Conservation (phyloP, 2,113 vertebrate genomes). For the Halcyon malimbica region DNA sequence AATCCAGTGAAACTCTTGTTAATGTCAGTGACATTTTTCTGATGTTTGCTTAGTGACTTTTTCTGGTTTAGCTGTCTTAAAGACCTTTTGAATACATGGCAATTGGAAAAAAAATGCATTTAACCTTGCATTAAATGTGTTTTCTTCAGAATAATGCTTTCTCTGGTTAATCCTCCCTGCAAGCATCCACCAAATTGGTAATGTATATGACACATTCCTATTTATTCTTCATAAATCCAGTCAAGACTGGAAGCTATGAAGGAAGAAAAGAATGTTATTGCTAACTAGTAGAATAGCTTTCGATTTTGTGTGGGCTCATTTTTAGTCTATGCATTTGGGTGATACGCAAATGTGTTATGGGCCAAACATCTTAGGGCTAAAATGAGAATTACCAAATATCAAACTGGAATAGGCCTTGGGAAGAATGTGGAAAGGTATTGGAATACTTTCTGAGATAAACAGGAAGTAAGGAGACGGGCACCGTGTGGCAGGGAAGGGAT, state of each 20-base stretch:
- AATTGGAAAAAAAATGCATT: neutral
- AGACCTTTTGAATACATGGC: neutral
- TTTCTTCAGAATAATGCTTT: neutral
- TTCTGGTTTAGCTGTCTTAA: neutral
- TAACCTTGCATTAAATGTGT: neutral
- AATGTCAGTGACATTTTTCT: neutral
- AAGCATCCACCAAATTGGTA: neutral
- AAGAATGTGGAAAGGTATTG: neutral
- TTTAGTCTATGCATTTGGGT: neutral
- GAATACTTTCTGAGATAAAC: neutral
- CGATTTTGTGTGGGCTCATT: neutral
- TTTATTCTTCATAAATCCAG: neutral
- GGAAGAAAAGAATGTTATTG: neutral
- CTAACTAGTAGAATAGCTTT: neutral
- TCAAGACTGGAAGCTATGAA: neutral
- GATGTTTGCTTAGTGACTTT: neutral
- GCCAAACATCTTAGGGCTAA: neutral
- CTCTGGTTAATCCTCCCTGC: neutral
- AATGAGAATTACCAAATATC: neutral
- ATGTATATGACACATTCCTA: neutral
- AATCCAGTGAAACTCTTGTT: neutral
- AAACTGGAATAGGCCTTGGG: neutral
- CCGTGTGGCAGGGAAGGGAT: neutral
- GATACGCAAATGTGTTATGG: neutral
- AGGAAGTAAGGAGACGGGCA: neutral